Evolutionary conservation across 92 coral and sea anemone species (phyloP).

Genomic region (Blastomussa wellsi): DNA sequence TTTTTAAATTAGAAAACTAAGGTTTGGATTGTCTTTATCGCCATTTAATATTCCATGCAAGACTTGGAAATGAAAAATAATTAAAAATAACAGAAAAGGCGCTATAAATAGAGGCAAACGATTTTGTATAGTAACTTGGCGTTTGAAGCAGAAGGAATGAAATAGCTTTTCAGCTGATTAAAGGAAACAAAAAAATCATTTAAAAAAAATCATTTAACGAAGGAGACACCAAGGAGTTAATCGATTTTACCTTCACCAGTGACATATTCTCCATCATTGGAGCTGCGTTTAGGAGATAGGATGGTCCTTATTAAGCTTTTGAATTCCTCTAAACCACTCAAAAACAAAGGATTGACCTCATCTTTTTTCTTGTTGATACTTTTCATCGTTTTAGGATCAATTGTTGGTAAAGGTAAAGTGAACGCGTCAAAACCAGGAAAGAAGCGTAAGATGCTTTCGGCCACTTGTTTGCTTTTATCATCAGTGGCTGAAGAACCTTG

Average conservation of each 20-base stretch:
- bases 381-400: slow-evolving; percentile 44
- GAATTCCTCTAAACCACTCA: slow-evolving; percentile 34
- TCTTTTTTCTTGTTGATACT: slow-evolving; percentile 26
- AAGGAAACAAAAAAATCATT: background rate
- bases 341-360: slow-evolving; percentile 37
- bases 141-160: no score
- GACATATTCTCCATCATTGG: slow-evolving; percentile 57
- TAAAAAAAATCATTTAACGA: background rate
- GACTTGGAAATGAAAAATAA: no score
- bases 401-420: slow-evolving; percentile 64
- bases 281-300: slow-evolving; percentile 49
- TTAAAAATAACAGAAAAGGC: background rate
- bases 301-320: slow-evolving; percentile 4
- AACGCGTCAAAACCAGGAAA: slow-evolving; percentile 58
- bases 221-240: background rate
- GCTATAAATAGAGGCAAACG: background rate
- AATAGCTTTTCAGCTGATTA: no score
- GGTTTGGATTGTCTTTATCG: no score
- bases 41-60: no score
- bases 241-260: slow-evolving; percentile 61
- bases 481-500: background rate
- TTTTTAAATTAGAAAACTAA: no score
- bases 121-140: no score
- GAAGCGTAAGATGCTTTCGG: slow-evolving; percentile 24
- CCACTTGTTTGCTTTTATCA: background rate